A percentile compares a stretch with the other conserved stretches of the same genome.
These are phyloP conservation scores for Chascanopsetta lugubris DNA, from an alignment of 2,113 vertebrate genomes.

Conservation along the genomic window DNA sequence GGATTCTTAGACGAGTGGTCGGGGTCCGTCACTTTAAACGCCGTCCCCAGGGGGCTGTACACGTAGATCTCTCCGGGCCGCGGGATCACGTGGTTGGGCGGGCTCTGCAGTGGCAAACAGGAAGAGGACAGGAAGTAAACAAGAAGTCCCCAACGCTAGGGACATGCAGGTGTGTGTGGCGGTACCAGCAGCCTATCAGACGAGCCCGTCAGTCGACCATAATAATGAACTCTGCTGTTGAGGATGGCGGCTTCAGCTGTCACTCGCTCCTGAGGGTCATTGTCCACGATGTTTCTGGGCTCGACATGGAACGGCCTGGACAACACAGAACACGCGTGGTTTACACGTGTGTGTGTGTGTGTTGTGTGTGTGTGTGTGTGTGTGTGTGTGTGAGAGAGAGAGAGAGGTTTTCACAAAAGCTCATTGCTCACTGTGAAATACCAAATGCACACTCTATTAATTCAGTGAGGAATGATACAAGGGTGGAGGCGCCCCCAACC, in stretches of 20 bases:
- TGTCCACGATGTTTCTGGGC: slow-evolving; percentile 88
- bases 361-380: no score
- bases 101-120: slow-evolving; percentile 79
- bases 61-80: slow-evolving; percentile 89
- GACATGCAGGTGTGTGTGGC: no score
- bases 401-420: slow-evolving; percentile 11
- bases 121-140: neutral
- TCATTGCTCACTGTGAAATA: slow-evolving; percentile 74
- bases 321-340: no score
- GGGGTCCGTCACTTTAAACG: slow-evolving; percentile 87
- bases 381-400: slow-evolving; percentile 11
- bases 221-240: slow-evolving; percentile 95
- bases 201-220: slow-evolving; percentile 85
- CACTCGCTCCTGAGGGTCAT: slow-evolving; percentile 83
- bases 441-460: slow-evolving; percentile 56
- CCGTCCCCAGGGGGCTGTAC: slow-evolving; percentile 94
- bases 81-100: slow-evolving; percentile 95
- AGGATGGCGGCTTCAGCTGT: slow-evolving; percentile 91
- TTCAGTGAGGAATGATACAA: neutral
- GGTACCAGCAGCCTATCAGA: slow-evolving; percentile 89
- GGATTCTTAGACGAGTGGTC: slow-evolving; percentile 87
- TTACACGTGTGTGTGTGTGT: no score
- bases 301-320: slow-evolving; percentile 93
- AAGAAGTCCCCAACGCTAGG: neutral
- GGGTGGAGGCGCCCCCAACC: slow-evolving; percentile 8